Conservation (phyloP, 1,140 invertebrate species). For the Drosophila kohkoa region DNA sequence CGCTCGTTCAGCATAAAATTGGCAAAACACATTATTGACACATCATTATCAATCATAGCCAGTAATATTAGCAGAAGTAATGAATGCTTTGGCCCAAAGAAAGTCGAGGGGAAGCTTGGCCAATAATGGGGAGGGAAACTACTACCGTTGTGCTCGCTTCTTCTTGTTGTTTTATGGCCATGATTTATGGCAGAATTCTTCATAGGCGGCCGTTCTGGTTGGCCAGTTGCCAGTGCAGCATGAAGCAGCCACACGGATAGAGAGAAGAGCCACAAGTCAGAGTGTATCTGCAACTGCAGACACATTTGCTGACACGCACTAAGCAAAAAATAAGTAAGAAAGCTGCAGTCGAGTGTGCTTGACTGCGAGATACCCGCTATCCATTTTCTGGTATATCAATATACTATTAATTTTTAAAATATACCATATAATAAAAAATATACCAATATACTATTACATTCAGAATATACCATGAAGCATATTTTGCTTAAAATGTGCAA, state of each 20-base stretch:
- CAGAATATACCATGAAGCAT: too few relatives aligned
- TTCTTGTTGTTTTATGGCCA: slow-evolving; percentile 68
- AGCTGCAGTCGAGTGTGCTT: slow-evolving; percentile 3
- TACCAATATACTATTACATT: too few relatives aligned
- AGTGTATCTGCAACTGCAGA: slow-evolving; percentile 10
- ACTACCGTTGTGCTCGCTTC: slow-evolving; percentile 1
- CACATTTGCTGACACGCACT: slow-evolving; percentile 61
- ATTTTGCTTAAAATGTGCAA: too few relatives aligned
- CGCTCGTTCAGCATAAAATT: slow-evolving; percentile 67
- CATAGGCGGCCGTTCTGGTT: slow-evolving; percentile 83
- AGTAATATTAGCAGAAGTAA: too few relatives aligned
- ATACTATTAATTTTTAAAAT: too few relatives aligned
- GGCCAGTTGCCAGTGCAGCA: slow-evolving; percentile 61
- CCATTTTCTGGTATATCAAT: too few relatives aligned
- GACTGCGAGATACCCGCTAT: slow-evolving; percentile 1
- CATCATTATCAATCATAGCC: slow-evolving; percentile 80
- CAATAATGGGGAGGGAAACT: too few relatives aligned
- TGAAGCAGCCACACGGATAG: slow-evolving; percentile 52
- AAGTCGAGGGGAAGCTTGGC: too few relatives aligned
- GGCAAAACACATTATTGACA: slow-evolving; percentile 81
- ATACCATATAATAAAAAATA: too few relatives aligned
- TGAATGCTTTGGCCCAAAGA: too few relatives aligned
- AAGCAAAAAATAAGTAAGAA: slow-evolving; percentile 22
- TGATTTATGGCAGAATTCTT: slow-evolving; percentile 81
- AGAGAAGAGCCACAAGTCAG: background rate